phyloP scores from a whole-genome alignment of 2,888 invertebrate species.

The Drosophila macrothrix region DNA sequence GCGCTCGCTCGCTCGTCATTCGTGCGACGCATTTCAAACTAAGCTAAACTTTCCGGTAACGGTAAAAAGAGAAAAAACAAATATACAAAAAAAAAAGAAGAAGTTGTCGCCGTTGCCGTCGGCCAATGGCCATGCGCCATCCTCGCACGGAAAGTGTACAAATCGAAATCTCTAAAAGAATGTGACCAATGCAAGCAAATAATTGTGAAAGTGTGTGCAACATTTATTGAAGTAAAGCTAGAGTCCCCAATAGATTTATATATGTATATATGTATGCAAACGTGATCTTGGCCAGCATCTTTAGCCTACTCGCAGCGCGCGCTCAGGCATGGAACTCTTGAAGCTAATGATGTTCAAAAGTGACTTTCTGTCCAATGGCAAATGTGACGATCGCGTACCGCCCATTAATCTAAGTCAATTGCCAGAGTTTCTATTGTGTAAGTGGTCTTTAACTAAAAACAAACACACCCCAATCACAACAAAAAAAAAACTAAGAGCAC shows the following conservation, averaged over 20 bases:
- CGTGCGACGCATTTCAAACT: constrained; percentile 45
- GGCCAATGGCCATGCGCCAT: constrained; percentile 63
- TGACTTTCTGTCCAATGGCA: constrained; percentile 84
- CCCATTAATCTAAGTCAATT: constrained; percentile 90
- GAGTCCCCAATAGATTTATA: neutral
- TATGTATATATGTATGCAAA: constrained; percentile 13
- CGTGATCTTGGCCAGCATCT: constrained; percentile 23
- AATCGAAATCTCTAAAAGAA: constrained; percentile 38
- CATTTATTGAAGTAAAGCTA: constrained; percentile 9
- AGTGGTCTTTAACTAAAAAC: constrained; percentile 82
- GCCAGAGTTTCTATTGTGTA: constrained; percentile 91
- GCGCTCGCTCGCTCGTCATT: constrained; percentile 60
- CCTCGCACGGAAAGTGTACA: constrained; percentile 43
- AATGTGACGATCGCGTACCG: constrained; percentile 88
- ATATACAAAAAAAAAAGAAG: constrained; percentile 5
- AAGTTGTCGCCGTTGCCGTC: constrained; percentile 40
- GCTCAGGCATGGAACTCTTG: constrained; percentile 84
- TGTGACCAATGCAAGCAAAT: constrained; percentile 42
- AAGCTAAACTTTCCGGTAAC: constrained; percentile 50
- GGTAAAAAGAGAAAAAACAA: constrained; percentile 31
- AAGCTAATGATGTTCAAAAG: constrained; percentile 86
- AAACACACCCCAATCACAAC: neutral
- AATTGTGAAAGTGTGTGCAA: constrained; percentile 36
- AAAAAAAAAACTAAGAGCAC: neutral
- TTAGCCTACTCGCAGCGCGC: constrained; percentile 20